Evolutionary conservation across 2,113 vertebrate genomes (phyloP), one percentile per base, ranked within the genome.

Genomic region (Megalops atlanticus): DNA sequence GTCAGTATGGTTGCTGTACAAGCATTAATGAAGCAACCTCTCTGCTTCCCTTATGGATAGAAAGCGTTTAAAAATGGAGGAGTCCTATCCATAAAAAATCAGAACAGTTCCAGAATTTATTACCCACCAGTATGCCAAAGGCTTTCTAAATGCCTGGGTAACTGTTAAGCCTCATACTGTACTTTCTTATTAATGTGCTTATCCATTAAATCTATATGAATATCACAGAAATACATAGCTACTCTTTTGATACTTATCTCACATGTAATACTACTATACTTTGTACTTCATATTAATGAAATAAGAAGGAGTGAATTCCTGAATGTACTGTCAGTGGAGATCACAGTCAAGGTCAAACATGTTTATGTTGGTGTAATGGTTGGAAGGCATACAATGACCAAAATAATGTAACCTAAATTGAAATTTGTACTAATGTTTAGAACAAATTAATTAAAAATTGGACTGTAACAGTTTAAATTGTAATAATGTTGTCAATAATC

Each of bases 1-100:
- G 74, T 76, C 40, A 47, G 43, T 49, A 33, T 52, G 74, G 38
- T 35, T 35, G 74, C 74, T 18, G 74, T 40, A 40, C 41, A 76
- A 52, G 43, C 41, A 24, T 33, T 52, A 45, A 76, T 76, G 74
- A 76, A 45, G 14, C 24, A 76, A 35, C 27, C 27, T 15, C 27
- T n/a, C 49, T 7, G 21, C 74, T 49, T 33, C 74, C 40, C 39
- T 31, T 5, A 15, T 15, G 74, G 73, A 75, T 6, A 27, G 12
- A 11, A 31, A 31, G n/a, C 16, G 14, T 76, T 76, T 76, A 27
- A 76, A 76, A 76, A 75, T 41, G 36, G n/a, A 75, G 15, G 36
- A 41, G 31, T 8, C 43, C 8, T 41, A 41, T 2, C 36, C 35
- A 39, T 8, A 39, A 74, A 41, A n/a, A 43, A 40, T 3, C 4